Percentiles rank a stretch among this genome's conserved stretches.
phyloP scores from a whole-genome alignment of 2,113 vertebrate genomes.

The Collichthys lucidus region DNA sequence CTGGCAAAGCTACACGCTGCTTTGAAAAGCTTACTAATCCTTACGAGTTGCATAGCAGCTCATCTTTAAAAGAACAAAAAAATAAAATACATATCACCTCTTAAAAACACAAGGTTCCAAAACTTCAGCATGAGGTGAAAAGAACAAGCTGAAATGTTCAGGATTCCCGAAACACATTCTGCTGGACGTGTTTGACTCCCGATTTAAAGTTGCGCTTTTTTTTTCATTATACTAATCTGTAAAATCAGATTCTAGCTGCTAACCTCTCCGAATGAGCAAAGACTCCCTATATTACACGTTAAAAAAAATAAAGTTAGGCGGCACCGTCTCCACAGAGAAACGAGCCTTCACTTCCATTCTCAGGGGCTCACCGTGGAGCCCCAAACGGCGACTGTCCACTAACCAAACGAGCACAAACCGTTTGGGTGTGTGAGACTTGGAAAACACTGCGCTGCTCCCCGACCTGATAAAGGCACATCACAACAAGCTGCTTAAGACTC shows the following conservation, averaged over 20 bases:
- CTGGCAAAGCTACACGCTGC: neutral
- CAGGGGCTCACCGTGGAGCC: constrained; percentile 13
- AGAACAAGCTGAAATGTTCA: neutral
- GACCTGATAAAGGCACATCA: neutral
- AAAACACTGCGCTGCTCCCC: neutral
- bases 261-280: too few relatives aligned
- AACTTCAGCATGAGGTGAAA: neutral
- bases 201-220: constrained; percentile 2
- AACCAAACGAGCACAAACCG: constrained; percentile 14
- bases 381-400: constrained; percentile 44
- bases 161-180: neutral
- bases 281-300: neutral
- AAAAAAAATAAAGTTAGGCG: neutral
- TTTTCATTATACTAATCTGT: neutral
- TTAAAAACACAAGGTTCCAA: neutral
- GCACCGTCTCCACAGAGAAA: constrained; percentile 31
- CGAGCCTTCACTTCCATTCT: constrained; percentile 5
- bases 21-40: neutral
- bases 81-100: too few relatives aligned
- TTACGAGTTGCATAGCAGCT: neutral
- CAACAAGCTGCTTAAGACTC: too few relatives aligned
- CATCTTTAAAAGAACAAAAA: neutral
- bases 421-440: constrained; percentile 19
- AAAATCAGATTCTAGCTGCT: neutral
- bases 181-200: neutral